Base-by-base conservation (phyloP, 2,797 vertebrate genomes). In the Coendou prehensilis region DNA sequence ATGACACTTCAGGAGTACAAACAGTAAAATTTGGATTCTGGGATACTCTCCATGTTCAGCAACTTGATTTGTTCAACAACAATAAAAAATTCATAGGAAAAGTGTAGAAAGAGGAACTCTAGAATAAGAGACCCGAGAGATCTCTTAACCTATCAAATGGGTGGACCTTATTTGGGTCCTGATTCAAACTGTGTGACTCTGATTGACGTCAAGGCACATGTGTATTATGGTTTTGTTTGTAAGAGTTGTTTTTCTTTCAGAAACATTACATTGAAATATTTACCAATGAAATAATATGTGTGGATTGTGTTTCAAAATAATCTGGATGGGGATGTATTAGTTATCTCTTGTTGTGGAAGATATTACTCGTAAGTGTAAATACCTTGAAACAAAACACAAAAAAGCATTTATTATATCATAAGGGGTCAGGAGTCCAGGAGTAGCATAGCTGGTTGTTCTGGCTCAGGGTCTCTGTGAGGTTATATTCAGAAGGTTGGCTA, bases 11-110 rank as follows among this genome's bases (percentile, higher is more conserved):
- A 83, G 22, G 20, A 47, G 54, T 67, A 5, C 15, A 47, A 2
- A 82, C 30, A 75, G 54, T 57, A 73, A 83, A 80, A 63, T 83
- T 23, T 59, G 41, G 54, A 93, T 91, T 92, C 56, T 71, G 75
- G 13, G 28, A 54, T 56, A 56, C 4, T 82, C 6, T 61, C 63
- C 14, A 28, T 89, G 9, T 82, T 2, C 45, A 57, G 63, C 4
- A 59, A 23, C 15, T 75, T 88, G 14, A 37, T 82, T 91, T 80
- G 41, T 63, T 93, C 37, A 78, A 33, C 0, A 37, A 37, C 20
- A n/a, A 54, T 8, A 45, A 76, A 61, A 61, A 52, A 52, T 76
- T 54, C 0, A 11, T 45, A 88, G 71, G 52, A 61, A 79, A 93
- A 63, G 63, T 28, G 52, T 28, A 5, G 59, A 54, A 23, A 6